A percentile compares a stretch with the other conserved stretches of the same genome.
Evolutionary conservation across 2,888 invertebrate species (phyloP).

Genomic region (Brachycybe producta): DNA sequence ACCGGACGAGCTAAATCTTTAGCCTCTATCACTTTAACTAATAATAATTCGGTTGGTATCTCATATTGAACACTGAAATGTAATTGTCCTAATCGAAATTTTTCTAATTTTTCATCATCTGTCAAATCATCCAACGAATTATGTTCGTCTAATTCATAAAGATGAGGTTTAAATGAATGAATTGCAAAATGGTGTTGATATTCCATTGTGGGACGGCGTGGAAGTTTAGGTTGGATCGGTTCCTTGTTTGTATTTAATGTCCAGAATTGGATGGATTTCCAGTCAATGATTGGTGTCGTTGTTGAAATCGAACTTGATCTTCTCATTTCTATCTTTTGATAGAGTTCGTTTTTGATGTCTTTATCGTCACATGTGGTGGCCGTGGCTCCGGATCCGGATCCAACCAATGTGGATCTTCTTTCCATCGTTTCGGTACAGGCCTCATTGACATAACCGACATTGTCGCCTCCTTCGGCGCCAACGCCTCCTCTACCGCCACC

Average conservation of each 20-base stretch:
- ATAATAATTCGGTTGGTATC: constrained; percentile 29
- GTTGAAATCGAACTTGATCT: not conserved
- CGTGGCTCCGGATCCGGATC: too few relatives aligned
- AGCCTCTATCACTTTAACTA: constrained; percentile 36
- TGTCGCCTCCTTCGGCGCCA: not conserved
- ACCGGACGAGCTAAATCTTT: constrained; percentile 34
- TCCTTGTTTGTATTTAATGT: constrained; percentile 31
- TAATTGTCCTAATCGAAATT: constrained; percentile 31
- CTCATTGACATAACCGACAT: constrained; percentile 4
- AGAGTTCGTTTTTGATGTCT: constrained; percentile 3
- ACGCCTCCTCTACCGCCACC: not conserved
- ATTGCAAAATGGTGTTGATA: not conserved
- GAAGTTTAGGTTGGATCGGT: constrained; percentile 29
- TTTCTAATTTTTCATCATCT: constrained; percentile 30
- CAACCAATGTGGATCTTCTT: too few relatives aligned
- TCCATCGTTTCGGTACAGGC: not conserved
- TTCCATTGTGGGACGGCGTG: constrained; percentile 23
- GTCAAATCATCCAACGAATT: not conserved
- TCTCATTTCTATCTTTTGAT: not conserved
- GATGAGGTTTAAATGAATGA: constrained; percentile 28
- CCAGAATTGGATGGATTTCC: constrained; percentile 37
- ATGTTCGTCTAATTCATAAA: constrained; percentile 28
- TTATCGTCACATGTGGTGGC: not conserved
- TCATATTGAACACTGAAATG: constrained; percentile 35
- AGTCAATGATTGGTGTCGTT: constrained; percentile 28